These are phyloP conservation scores for Sorex fumeus DNA, from an alignment of 2,113 vertebrate genomes.

Conservation along the genomic window DNA sequence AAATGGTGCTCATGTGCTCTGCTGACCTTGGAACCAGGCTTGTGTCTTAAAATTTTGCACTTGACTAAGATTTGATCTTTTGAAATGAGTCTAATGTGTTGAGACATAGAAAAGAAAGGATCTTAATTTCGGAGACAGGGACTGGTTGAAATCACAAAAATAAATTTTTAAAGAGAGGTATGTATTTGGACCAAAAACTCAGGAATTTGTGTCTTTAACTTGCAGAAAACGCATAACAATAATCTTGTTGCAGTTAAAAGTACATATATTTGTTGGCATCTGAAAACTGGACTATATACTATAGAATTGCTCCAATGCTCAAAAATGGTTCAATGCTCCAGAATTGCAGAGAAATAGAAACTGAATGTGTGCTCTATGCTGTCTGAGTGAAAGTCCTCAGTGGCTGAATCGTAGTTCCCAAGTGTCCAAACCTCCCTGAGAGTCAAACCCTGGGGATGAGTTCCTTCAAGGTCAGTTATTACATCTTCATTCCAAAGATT, in stretches of 20 bases:
- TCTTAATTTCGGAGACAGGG: background rate
- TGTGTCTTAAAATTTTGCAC: constrained; percentile 25
- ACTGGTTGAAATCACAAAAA: background rate
- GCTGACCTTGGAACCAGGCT: background rate
- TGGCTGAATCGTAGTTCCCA: background rate
- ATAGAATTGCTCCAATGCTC: background rate
- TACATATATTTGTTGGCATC: background rate
- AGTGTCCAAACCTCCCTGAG: constrained; percentile 20
- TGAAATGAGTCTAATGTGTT: constrained; percentile 9
- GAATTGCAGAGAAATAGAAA: background rate
- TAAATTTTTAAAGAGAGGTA: background rate
- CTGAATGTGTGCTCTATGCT: background rate
- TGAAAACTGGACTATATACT: background rate
- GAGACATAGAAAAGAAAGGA: constrained; percentile 37
- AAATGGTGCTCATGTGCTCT: background rate
- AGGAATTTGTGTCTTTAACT: constrained; percentile 34
- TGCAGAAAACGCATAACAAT: constrained; percentile 42
- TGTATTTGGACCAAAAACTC: constrained; percentile 51
- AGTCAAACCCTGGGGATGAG: constrained; percentile 27
- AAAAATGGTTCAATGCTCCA: constrained; percentile 11
- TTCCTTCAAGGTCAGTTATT: constrained; percentile 76
- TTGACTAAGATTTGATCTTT: background rate
- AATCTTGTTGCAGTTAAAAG: background rate
- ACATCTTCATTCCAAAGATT: constrained; percentile 73
- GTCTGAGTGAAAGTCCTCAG: background rate